Base-by-base conservation (phyloP, 2,113 vertebrate genomes). In the Grantiella picta region DNA sequence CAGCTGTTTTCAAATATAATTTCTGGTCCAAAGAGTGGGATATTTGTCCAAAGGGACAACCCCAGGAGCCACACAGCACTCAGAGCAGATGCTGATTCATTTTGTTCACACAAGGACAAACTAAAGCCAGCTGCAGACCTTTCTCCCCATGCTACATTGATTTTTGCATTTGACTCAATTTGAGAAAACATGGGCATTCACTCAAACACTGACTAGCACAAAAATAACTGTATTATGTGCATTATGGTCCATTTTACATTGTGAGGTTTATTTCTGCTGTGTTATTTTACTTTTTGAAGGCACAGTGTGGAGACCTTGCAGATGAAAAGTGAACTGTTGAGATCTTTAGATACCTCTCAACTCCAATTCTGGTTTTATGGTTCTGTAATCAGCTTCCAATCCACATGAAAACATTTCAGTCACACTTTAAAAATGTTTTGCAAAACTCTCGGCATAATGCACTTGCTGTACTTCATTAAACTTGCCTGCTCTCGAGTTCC, bases 291-390 rank as follows among this genome's bases (percentile, higher is more conserved):
- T 93, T 95, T 75, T 63, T 68, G 49, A 72, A 86, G 3, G 1
- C 27, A 57, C 22, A 53, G 12, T 33, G 71, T 47, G 40, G 54
- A 60, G 40, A 82, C 19, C 56, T 82, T 17, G 15, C 1, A 20
- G 91, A 90, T 65, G 76, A 88, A 79, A 92, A 78, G 56, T 50
- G 42, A 95, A 86, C 42, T 70, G 68, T 61, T 86, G 83, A 60
- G 66, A 76, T 72, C 59, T 94, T 66, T 73, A 80, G 66, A n/a
- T 68, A 79, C 50, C 53, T 82, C 69, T 79, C 53, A 69, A 33
- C 65, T 86, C 44, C 81, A 86, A 11, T 59, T 92, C 47, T 69
- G 42, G 17, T 31, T 85, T 82, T 72, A 82, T 19, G 24, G 42
- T 70, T 60, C 75, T n/a, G 38, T 45, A 94, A 91, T 90, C 75